Percentiles rank a stretch among this genome's conserved stretches.
phyloP scores from a whole-genome alignment of 2,797 vertebrate genomes.

The Merluccius polli region DNA sequence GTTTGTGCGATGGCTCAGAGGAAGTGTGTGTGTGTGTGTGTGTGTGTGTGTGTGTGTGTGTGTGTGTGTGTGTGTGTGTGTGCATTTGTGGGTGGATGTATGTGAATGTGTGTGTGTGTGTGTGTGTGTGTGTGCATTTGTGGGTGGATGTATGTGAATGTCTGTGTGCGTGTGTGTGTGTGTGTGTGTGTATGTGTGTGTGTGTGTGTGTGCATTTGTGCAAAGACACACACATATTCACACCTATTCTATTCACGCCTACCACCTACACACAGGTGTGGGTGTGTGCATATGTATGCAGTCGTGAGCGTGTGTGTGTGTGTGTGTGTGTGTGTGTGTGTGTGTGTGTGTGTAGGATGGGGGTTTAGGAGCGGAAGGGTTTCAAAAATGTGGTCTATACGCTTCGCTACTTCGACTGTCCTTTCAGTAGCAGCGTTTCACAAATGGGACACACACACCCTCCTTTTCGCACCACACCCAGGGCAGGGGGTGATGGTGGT shows the following conservation, averaged over 20 bases:
- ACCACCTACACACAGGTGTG: not conserved
- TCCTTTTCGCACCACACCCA: constrained; percentile 44
- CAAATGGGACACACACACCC: not conserved
- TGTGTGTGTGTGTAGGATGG: constrained; percentile 12
- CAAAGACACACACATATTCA: not conserved
- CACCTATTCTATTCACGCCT: not conserved
- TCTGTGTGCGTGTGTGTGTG: not conserved
- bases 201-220: not conserved
- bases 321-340: constrained; percentile 1
- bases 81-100: not conserved
- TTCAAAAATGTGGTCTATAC: too few relatives aligned
- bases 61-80: not conserved
- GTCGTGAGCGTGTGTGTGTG: not conserved
- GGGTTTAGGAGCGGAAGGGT: constrained; percentile 3
- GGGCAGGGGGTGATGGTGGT: constrained; percentile 24
- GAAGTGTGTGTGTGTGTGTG: not conserved
- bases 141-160: too few relatives aligned
- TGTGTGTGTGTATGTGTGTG: not conserved
- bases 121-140: not conserved
- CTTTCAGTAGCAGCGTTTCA: constrained; percentile 38
- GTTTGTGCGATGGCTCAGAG: not conserved
- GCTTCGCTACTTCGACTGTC: constrained; percentile 12
- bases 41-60: too few relatives aligned
- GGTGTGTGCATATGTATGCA: constrained; percentile 13
- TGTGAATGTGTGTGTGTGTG: not conserved